Conservation (phyloP, 2,113 vertebrate genomes). For the Amphiprion ocellaris region DNA sequence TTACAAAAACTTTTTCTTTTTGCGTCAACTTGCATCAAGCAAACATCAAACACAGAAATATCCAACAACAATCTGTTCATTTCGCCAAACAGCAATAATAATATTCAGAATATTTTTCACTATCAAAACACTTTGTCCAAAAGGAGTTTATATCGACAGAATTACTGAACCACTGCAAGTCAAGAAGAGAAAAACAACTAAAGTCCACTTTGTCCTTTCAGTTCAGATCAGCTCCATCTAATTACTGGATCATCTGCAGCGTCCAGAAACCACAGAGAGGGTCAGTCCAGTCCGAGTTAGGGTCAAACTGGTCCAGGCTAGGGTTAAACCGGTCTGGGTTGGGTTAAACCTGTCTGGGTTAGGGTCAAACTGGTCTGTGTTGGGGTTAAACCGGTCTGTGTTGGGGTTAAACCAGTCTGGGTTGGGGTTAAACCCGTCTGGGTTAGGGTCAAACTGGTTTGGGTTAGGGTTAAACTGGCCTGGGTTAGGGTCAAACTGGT, state of each 20-base stretch:
- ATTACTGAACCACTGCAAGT: conserved; percentile 43
- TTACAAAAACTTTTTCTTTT: conserved; percentile 83
- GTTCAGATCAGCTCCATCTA: conserved; percentile 29
- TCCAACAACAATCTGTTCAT: conserved; percentile 51
- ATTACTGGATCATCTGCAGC: conserved; percentile 35
- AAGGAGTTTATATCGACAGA: conserved; percentile 57
- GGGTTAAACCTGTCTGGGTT: no score
- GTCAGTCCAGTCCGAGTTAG: neutral
- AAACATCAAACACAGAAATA: conserved; percentile 76
- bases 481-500: no score
- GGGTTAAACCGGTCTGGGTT: no score
- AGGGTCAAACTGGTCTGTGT: no score
- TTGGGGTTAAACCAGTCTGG: no score
- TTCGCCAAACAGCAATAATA: conserved; percentile 42
- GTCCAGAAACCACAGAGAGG: neutral
- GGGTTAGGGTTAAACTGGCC: no score
- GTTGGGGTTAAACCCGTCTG: no score
- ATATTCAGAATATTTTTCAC: conserved; percentile 59
- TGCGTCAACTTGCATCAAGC: conserved; percentile 74
- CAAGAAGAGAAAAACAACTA: conserved; percentile 52
- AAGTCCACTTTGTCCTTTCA: conserved; percentile 17
- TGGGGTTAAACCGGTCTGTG: no score
- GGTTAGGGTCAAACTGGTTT: no score
- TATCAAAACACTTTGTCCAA: conserved; percentile 76
- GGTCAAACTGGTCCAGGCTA: no score